phyloP scores from a whole-genome alignment of 1,140 invertebrate genomes.

The Drosophila micromelanica region DNA sequence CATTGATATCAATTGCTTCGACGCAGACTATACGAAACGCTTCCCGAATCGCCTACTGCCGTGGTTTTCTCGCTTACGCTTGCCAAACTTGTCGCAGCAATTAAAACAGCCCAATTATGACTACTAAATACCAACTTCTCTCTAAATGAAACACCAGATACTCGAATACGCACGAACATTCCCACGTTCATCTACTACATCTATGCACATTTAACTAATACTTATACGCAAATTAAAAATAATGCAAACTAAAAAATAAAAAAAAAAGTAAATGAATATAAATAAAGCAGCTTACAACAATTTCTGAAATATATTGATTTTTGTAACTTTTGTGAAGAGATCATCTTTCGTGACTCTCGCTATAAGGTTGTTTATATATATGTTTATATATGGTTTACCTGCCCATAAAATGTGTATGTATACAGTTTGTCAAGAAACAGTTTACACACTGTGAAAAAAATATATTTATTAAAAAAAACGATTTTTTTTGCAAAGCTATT shows the following conservation, averaged over 20 bases:
- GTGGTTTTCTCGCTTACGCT: constrained; percentile 11
- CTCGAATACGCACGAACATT: background rate
- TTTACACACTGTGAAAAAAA: no score
- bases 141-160: background rate
- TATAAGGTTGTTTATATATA: no score
- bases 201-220: background rate
- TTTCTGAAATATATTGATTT: background rate
- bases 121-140: background rate
- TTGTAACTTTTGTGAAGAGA: no score
- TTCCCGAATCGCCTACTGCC: background rate
- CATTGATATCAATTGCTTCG: background rate
- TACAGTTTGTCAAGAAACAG: no score
- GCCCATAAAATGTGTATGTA: no score
- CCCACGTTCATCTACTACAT: no score
- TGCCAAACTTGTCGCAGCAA: constrained; percentile 1
- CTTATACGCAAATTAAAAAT: constrained; percentile 6
- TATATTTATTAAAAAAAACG: no score
- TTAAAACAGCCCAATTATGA: constrained; percentile 11
- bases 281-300: background rate
- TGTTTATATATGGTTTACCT: no score
- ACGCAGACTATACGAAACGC: background rate
- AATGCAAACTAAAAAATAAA: background rate
- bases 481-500: no score
- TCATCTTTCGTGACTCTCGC: no score
- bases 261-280: no score